These are phyloP conservation scores for Champsocephalus esox DNA, from an alignment of 2,797 vertebrate genomes.

Conservation along the genomic window DNA sequence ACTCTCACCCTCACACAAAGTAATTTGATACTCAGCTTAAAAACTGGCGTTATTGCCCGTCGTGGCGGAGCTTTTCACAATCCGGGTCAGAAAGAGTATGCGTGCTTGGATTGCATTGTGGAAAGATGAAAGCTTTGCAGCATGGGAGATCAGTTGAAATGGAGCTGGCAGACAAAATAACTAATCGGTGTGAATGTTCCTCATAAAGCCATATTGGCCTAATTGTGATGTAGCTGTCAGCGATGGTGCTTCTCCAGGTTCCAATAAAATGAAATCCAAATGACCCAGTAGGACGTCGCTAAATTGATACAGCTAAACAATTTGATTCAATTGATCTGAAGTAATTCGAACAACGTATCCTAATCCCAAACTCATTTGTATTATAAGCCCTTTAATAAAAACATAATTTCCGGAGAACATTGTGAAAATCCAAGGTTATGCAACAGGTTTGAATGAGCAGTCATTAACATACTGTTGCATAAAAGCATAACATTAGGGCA, in stretches of 20 bases:
- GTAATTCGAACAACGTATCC: slow-evolving; percentile 22
- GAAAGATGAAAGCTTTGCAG: slow-evolving; percentile 45
- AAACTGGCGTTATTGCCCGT: slow-evolving; percentile 19
- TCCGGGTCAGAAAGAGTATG: slow-evolving; percentile 24
- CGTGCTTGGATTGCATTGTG: slow-evolving; percentile 1
- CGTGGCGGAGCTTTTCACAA: slow-evolving; percentile 14
- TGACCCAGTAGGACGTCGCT: slow-evolving; percentile 33
- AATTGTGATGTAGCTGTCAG: slow-evolving; percentile 66
- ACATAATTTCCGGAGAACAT: neutral
- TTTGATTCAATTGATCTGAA: slow-evolving; percentile 23
- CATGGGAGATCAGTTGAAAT: slow-evolving; percentile 38
- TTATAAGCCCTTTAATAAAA: neutral
- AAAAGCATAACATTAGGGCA: neutral
- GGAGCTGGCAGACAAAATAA: slow-evolving; percentile 30
- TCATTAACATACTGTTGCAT: neutral
- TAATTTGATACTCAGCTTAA: slow-evolving; percentile 32
- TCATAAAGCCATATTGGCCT: slow-evolving; percentile 40
- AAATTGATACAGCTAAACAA: slow-evolving; percentile 29
- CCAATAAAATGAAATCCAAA: slow-evolving; percentile 42
- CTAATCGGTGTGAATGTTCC: slow-evolving; percentile 57
- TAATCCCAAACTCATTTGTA: slow-evolving; percentile 9
- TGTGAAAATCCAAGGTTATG: neutral
- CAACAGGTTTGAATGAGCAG: slow-evolving; percentile 1
- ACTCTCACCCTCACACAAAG: slow-evolving; percentile 18
- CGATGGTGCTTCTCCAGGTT: slow-evolving; percentile 37